phyloP scores from a whole-genome alignment of 2,113 vertebrate species.

The Pitta sordida region DNA sequence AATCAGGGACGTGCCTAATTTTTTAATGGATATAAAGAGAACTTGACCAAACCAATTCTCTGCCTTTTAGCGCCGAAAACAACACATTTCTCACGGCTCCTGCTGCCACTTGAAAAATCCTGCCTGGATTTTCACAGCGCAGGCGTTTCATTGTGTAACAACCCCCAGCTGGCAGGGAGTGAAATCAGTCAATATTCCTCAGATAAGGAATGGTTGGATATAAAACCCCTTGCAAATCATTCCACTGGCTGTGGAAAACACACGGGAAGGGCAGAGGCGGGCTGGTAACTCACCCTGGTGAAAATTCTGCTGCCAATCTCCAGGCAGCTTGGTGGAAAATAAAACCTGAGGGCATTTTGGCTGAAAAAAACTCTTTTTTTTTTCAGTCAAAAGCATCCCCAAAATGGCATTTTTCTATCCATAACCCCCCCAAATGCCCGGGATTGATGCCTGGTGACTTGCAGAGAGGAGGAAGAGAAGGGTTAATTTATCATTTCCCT shows the following conservation, averaged over 20 bases:
- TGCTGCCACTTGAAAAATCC: neutral
- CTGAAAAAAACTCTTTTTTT: neutral
- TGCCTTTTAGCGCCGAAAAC: neutral
- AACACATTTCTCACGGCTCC: neutral
- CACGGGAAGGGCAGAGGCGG: neutral
- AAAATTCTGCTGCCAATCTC: neutral
- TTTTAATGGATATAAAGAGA: neutral
- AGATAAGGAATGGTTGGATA: neutral
- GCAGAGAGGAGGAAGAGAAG: neutral
- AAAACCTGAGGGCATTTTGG: neutral
- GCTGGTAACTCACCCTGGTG: neutral
- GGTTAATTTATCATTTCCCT: rapidly evolving
- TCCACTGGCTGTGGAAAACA: neutral
- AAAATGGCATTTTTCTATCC: too few species aligned
- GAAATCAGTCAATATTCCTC: neutral
- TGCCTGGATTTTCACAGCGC: neutral
- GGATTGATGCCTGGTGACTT: neutral
- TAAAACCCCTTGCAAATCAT: neutral
- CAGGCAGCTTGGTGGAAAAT: neutral
- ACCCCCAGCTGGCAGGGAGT: neutral
- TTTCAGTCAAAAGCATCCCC: too few species aligned
- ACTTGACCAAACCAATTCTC: neutral
- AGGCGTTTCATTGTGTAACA: neutral
- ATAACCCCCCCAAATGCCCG: neutral
- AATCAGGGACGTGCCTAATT: neutral